Evolutionary conservation across 1,140 invertebrate genomes (phyloP).

Genomic region (Bemisia tabaci): DNA sequence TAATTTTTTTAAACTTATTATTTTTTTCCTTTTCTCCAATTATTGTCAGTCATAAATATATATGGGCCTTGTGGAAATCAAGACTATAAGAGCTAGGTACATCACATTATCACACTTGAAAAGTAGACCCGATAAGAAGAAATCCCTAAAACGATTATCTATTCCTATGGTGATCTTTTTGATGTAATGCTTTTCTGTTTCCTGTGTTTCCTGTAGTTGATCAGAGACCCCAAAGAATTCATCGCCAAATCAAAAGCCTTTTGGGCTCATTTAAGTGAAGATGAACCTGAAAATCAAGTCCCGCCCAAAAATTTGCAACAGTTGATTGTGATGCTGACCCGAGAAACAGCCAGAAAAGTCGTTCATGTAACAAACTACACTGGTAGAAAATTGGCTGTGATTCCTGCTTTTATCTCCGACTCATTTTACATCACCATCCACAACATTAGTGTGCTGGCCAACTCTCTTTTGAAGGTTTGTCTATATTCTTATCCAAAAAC

Average conservation of each 20-base stretch:
- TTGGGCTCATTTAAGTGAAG: slow-evolving; percentile 50
- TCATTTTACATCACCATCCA: background rate
- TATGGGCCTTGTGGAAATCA: too few species aligned
- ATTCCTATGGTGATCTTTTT: too few species aligned
- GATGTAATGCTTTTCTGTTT: too few species aligned
- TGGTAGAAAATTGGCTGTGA: background rate
- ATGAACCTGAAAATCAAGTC: slow-evolving; percentile 70
- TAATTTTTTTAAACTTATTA: too few species aligned
- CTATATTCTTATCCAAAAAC: too few species aligned
- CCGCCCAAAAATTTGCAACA: slow-evolving; percentile 59
- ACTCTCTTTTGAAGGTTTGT: background rate
- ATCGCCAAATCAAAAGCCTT: slow-evolving; percentile 52
- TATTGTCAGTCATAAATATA: too few species aligned
- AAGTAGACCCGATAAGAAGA: too few species aligned
- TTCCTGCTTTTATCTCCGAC: background rate
- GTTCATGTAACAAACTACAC: slow-evolving; percentile 56
- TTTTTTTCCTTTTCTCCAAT: too few species aligned
- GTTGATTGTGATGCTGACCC: slow-evolving; percentile 50
- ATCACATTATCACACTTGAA: too few species aligned
- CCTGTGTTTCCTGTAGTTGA: slow-evolving; percentile 40
- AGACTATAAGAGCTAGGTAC: too few species aligned
- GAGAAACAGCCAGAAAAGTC: slow-evolving; percentile 54
- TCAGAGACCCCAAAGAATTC: slow-evolving; percentile 59
- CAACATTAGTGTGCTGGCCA: background rate
- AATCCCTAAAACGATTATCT: too few species aligned